Base-by-base conservation (phyloP, 1,140 invertebrate species). In the Caerostris extrusa region DNA sequence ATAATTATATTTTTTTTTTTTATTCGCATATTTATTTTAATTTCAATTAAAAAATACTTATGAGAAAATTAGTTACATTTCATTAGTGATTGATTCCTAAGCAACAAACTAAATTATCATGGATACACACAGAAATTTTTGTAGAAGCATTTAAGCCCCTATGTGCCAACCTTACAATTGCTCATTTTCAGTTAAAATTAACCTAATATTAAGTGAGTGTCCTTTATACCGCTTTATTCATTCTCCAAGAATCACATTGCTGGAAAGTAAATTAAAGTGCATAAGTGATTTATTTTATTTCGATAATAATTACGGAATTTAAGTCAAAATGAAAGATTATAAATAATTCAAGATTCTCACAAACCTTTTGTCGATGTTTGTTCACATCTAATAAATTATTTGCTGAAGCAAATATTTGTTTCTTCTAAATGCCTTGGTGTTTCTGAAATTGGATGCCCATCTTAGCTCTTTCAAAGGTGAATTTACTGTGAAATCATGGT, bases 351-450 rank as follows among this genome's bases (percentile, higher is more conserved):
- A 77, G 71, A 53, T 50, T 12, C 71, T 53, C 53, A 12, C 10
- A 50, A 53, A 12, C 34, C 10, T 77, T 12, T 77, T 50, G 34
- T 34, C 34, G 71, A 77, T 77, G 34, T 77, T 77, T 77, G 71
- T 77, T 77, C 34, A 12, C 4, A 12, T 53, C 19, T 77, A 50
- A 77, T 77, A 77, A 77, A 77, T 77, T 77, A 77, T 77, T 77
- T 34, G 34, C 5, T 50, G 12, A 53, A 53, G 50, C 7, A 50
- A 77, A 53, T 50, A 53, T 53, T 3, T 19, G 67, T 34, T 12
- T 77, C 34, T 77, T 77, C 53, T 4, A 7, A 34, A 50, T 77
- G 8, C 12, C 10, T 77, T 77, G 12, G 71, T 77, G 71, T 50
- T 50, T 77, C 53, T 77, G 19, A 77, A 77, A 77, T 77, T 50